A percentile compares a stretch with the other conserved stretches of the same genome.
Evolutionary conservation across 2,797 vertebrate genomes (phyloP).

Genomic region (Periparus ater): DNA sequence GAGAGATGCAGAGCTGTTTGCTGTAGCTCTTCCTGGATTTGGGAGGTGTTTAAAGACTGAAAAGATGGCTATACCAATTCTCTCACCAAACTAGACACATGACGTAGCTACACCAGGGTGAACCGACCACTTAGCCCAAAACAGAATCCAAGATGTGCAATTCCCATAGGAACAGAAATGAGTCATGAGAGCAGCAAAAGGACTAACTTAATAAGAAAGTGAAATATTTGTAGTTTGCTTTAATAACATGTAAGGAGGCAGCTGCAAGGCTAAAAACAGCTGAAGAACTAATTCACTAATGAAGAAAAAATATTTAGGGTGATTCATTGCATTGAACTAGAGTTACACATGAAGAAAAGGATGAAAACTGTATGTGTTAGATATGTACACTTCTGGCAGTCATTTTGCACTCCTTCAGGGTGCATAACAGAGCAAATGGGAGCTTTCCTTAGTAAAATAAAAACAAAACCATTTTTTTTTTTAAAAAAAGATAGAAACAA

Average conservation of each 20-base stretch:
- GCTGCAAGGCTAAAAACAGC: background rate
- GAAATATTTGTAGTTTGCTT: background rate
- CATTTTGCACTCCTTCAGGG: background rate
- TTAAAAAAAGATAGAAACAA: no score
- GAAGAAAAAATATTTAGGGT: background rate
- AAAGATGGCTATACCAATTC: background rate
- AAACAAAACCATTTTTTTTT: background rate
- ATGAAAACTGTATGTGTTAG: background rate
- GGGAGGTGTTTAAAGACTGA: background rate
- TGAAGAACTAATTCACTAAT: background rate
- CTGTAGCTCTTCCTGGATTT: background rate
- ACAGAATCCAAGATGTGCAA: background rate
- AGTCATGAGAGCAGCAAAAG: background rate
- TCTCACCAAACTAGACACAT: background rate
- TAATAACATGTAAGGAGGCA: background rate
- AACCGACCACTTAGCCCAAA: background rate
- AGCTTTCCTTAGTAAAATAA: background rate
- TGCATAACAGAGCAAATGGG: background rate
- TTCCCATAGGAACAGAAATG: background rate
- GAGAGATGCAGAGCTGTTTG: background rate
- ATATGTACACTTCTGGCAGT: background rate
- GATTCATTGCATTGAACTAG: background rate
- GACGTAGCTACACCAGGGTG: background rate
- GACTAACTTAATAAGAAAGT: background rate
- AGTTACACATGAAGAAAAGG: background rate